These are phyloP conservation scores for Misgurnus mizolepis DNA, from an alignment of 2,113 vertebrate species.

Conservation along the genomic window DNA sequence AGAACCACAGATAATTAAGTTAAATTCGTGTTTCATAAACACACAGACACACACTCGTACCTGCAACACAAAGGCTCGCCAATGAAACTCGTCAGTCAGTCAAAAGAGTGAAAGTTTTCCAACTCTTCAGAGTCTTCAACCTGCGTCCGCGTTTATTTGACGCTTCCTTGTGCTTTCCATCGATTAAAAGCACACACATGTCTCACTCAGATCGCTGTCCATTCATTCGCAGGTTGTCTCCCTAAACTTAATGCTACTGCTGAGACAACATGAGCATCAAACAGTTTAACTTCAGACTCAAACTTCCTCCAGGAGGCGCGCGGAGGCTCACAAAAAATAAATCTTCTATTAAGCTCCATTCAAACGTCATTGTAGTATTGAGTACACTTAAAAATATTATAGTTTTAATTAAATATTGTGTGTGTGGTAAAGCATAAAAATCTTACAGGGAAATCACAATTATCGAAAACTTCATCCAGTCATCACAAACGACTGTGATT, in stretches of 20 bases:
- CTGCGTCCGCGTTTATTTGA: too few relatives aligned
- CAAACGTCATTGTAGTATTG: background rate
- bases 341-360: too few relatives aligned
- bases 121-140: background rate
- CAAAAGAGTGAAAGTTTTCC: conserved; percentile 17
- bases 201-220: background rate
- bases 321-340: background rate
- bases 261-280: conserved; percentile 26
- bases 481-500: too few relatives aligned
- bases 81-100: background rate
- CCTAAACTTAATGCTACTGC: background rate
- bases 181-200: background rate
- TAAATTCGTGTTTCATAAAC: background rate
- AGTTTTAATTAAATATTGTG: background rate
- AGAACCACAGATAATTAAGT: background rate
- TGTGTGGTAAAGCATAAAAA: background rate
- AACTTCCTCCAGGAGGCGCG: conserved; percentile 53
- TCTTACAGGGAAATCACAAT: background rate
- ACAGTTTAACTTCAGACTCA: background rate
- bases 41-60: conserved; percentile 45
- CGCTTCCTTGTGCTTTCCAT: background rate
- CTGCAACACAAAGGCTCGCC: conserved; percentile 55
- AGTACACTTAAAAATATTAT: background rate
- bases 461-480: too few relatives aligned
- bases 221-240: background rate